phyloP scores from a whole-genome alignment of 2,113 vertebrate species.

The Protobothrops mucrosquamatus region DNA sequence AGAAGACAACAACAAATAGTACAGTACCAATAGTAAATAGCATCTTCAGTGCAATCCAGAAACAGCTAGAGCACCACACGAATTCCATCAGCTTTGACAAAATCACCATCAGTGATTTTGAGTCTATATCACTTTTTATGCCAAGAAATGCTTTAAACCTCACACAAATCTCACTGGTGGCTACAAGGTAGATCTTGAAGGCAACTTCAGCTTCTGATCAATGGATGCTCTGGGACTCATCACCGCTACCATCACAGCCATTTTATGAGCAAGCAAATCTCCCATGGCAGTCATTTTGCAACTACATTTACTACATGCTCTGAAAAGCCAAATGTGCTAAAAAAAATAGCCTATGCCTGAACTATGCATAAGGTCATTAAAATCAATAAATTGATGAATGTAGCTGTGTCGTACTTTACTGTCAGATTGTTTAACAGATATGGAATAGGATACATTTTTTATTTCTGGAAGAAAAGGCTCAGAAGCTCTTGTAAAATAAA shows the following conservation, averaged over 20 bases:
- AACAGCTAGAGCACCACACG: not conserved
- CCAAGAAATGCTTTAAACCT: not conserved
- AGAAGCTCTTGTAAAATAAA: slow-evolving; percentile 74
- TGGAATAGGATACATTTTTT: slow-evolving; percentile 43
- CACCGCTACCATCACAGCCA: not conserved
- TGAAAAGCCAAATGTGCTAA: not conserved
- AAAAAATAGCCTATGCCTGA: not conserved
- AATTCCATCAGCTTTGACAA: not conserved
- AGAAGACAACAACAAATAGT: not conserved
- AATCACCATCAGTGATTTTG: not conserved
- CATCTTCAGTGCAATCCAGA: not conserved
- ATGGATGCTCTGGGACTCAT: not conserved
- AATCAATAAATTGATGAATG: not conserved
- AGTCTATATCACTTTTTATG: not conserved
- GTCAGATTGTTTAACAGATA: slow-evolving; percentile 30
- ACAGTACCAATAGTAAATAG: not conserved
- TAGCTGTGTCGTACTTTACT: not conserved
- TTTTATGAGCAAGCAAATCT: not conserved
- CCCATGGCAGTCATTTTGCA: not conserved
- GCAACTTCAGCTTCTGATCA: not conserved
- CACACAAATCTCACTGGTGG: not conserved
- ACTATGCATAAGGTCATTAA: not conserved
- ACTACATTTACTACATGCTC: not conserved
- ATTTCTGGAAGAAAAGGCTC: slow-evolving; percentile 46
- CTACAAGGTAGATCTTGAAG: not conserved